Percentiles rank a stretch among this genome's conserved stretches.
phyloP scores from a whole-genome alignment of 2,113 vertebrate species.

The Oncorhynchus mykiss region DNA sequence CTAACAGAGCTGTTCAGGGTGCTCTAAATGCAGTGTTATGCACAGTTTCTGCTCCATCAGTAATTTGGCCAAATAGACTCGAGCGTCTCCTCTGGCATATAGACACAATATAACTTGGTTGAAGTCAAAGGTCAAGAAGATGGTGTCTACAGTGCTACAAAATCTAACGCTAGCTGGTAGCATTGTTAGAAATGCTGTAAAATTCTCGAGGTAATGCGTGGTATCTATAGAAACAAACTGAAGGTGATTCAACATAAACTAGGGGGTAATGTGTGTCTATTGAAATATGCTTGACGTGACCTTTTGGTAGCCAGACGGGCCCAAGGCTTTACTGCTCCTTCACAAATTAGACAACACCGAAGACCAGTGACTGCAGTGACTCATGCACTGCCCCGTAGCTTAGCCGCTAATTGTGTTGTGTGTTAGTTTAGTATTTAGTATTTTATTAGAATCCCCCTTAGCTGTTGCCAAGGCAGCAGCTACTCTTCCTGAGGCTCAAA shows the following conservation, averaged over 20 bases:
- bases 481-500: no score
- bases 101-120: not conserved
- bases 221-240: no score
- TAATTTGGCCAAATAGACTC: not conserved
- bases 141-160: not conserved
- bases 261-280: constrained; percentile 28
- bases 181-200: no score
- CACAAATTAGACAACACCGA: constrained; percentile 33
- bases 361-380: constrained; percentile 23
- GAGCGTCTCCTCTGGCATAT: not conserved
- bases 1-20: not conserved
- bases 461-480: no score
- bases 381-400: constrained; percentile 39
- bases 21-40: not conserved
- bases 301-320: constrained; percentile 40
- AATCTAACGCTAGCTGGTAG: no score
- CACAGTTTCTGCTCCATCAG: not conserved
- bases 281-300: constrained; percentile 49
- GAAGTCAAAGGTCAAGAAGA: not conserved
- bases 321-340: constrained; percentile 26
- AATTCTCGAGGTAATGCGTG: no score
- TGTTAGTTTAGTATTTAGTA: constrained; percentile 8
- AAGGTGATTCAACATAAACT: not conserved
- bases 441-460: no score
- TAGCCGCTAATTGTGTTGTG: constrained; percentile 35